phyloP scores from a whole-genome alignment of 1,140 invertebrate genomes.

The Drosophila hydei region DNA sequence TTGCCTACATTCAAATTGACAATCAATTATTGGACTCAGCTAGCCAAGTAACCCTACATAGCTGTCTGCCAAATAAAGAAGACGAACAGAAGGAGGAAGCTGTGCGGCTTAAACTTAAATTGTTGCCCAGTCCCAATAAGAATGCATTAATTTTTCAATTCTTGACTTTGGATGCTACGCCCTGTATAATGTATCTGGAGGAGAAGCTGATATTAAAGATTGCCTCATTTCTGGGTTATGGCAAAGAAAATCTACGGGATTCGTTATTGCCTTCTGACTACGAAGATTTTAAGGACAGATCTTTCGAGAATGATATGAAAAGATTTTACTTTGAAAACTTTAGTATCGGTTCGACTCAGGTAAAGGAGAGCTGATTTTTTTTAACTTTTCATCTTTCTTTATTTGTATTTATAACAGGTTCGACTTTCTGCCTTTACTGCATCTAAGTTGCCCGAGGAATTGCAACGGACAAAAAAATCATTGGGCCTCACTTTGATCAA shows the following conservation, averaged over 20 bases:
- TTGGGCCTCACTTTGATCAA: constrained; percentile 95
- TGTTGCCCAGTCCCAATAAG: constrained; percentile 88
- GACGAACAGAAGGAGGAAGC: constrained; percentile 85
- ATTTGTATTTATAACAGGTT: constrained; percentile 85
- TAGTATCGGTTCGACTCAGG: constrained; percentile 89
- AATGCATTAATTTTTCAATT: constrained; percentile 92
- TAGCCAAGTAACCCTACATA: constrained; percentile 92
- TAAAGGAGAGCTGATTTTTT: constrained; percentile 81
- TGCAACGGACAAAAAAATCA: constrained; percentile 92
- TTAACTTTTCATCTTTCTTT: constrained; percentile 1
- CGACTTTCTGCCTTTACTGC: constrained; percentile 94
- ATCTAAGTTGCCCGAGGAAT: constrained; percentile 90
- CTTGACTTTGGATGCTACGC: constrained; percentile 92
- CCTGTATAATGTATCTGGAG: constrained; percentile 93
- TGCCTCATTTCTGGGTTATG: constrained; percentile 88
- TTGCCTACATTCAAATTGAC: constrained; percentile 94
- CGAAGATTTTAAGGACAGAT: constrained; percentile 89
- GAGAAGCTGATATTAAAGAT: constrained; percentile 94
- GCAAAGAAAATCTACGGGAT: constrained; percentile 75
- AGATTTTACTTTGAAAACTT: constrained; percentile 96
- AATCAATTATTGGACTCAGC: constrained; percentile 95
- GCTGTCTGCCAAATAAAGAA: constrained; percentile 84
- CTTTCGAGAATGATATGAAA: constrained; percentile 91
- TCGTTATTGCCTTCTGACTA: constrained; percentile 58
- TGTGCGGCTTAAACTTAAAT: constrained; percentile 87